Percentiles rank a stretch among this genome's conserved stretches.
phyloP scores from a whole-genome alignment of 2,113 vertebrate genomes.

The Sylvilagus bachmani region DNA sequence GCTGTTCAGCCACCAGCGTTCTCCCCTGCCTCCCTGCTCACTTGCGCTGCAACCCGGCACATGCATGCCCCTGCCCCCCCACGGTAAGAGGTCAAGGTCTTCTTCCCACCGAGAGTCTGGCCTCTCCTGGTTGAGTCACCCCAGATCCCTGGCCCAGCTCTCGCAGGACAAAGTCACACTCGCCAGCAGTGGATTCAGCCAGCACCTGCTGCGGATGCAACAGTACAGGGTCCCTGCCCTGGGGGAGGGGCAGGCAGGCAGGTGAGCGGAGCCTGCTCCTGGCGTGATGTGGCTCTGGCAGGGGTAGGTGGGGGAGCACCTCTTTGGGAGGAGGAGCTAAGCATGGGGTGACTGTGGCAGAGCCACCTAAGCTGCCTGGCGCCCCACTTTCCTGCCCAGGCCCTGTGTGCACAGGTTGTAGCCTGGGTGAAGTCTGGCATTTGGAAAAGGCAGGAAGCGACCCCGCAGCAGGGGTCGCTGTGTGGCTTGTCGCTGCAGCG shows the following conservation, averaged over 20 bases:
- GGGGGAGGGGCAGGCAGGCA: not conserved
- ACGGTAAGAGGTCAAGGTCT: not conserved
- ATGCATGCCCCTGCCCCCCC: not conserved
- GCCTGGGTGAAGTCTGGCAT: not conserved
- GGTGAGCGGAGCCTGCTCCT: not conserved
- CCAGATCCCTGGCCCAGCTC: not conserved
- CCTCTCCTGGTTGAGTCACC: not conserved
- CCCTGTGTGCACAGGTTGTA: not conserved
- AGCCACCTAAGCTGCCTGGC: not conserved
- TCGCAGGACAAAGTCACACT: not conserved
- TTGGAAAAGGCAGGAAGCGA: not conserved
- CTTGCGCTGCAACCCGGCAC: not conserved
- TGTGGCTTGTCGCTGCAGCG: not conserved
- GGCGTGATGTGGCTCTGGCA: not conserved
- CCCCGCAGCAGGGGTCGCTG: not conserved
- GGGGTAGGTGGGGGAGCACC: not conserved
- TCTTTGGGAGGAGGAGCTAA: not conserved
- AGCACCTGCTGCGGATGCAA: not conserved
- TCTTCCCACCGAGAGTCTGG: not conserved
- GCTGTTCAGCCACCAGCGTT: not conserved
- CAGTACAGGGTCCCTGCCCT: not conserved
- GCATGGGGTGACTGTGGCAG: not conserved
- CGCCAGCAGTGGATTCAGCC: not conserved
- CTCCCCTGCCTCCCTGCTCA: not conserved
- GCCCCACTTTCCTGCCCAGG: not conserved